These are phyloP conservation scores for Oncorhynchus nerka DNA, from an alignment of 2,113 vertebrate genomes.

Conservation along the genomic window DNA sequence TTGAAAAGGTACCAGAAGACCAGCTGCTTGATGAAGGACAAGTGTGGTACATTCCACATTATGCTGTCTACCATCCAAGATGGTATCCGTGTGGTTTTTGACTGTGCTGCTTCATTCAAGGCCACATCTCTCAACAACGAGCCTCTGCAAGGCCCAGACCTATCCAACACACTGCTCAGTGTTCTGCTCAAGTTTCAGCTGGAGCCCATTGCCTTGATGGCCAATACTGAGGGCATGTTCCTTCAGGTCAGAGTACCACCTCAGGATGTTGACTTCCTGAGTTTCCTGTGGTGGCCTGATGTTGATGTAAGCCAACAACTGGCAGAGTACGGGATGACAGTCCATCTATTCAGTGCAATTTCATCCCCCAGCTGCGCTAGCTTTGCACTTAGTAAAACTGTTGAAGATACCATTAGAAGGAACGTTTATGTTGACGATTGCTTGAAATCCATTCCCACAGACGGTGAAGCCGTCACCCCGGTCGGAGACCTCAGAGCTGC, in stretches of 20 bases:
- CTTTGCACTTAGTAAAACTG: slow-evolving; percentile 21
- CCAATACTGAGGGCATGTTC: slow-evolving; percentile 13
- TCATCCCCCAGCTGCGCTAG: slow-evolving; percentile 25
- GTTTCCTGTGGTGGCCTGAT: slow-evolving; percentile 31
- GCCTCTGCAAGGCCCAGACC: slow-evolving; percentile 2
- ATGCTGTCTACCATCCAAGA: neutral
- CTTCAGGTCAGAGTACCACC: slow-evolving; percentile 11
- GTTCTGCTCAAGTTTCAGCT: neutral
- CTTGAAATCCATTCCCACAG: slow-evolving; percentile 3
- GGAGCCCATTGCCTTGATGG: slow-evolving; percentile 15
- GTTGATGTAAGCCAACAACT: neutral
- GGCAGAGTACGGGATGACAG: slow-evolving; percentile 22
- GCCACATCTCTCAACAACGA: neutral
- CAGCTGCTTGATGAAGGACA: neutral
- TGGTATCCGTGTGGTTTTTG: neutral
- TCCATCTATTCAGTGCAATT: slow-evolving; percentile 24
- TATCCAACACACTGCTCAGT: neutral
- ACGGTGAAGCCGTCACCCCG: neutral
- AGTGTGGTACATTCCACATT: neutral
- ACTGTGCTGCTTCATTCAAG: slow-evolving; percentile 12
- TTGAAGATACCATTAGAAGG: neutral
- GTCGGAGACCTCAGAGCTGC: slow-evolving; percentile 5
- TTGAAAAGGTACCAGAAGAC: neutral
- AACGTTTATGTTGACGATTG: slow-evolving; percentile 3
- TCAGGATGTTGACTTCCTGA: slow-evolving; percentile 1